phyloP scores from a whole-genome alignment of 2,888 invertebrate species.

The Platycheirus rosarum region DNA sequence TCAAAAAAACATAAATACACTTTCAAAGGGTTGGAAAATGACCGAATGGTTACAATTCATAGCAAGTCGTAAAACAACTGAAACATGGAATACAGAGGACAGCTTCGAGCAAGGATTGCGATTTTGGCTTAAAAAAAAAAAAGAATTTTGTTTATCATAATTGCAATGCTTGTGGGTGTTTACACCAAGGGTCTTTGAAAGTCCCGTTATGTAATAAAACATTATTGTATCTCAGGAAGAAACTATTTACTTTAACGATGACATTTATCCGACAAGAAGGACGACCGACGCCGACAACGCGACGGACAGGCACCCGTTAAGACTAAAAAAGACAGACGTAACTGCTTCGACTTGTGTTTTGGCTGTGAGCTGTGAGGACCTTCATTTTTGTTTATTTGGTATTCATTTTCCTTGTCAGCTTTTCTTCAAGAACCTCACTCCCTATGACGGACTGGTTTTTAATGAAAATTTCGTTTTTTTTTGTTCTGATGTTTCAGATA shows the following conservation, averaged over 20 bases:
- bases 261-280: not conserved
- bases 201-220: not conserved
- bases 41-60: too few relatives aligned
- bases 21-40: too few relatives aligned
- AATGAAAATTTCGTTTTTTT: constrained; percentile 7
- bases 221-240: not conserved
- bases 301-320: not conserved
- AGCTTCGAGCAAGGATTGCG: too few relatives aligned
- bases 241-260: constrained; percentile 4
- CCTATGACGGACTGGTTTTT: constrained; percentile 11
- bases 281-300: not conserved
- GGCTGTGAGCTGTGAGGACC: not conserved
- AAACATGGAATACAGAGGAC: too few relatives aligned
- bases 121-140: too few relatives aligned
- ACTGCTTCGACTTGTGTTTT: not conserved
- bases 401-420: not conserved
- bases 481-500: not conserved
- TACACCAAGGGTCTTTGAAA: too few relatives aligned
- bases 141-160: too few relatives aligned
- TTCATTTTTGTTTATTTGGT: not conserved
- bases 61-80: too few relatives aligned
- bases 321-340: not conserved
- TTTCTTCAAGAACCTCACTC: constrained; percentile 13
- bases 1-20: too few relatives aligned
- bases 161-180: not conserved